Evolutionary conservation across 1,140 invertebrate species (phyloP).

Genomic region (Neotoxoptera formosana): DNA sequence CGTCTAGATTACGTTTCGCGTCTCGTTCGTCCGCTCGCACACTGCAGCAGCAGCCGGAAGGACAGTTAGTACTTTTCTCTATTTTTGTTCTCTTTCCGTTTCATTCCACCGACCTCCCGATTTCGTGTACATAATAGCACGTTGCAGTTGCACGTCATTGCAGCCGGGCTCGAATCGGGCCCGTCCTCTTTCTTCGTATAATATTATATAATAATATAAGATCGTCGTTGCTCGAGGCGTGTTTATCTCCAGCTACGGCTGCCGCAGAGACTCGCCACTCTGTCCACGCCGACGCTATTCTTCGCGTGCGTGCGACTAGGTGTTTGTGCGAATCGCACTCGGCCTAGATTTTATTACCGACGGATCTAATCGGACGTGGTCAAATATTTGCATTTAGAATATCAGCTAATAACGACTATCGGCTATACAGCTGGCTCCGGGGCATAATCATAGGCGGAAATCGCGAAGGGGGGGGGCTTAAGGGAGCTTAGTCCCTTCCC

Average conservation of each 20-base stretch:
- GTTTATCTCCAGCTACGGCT: neutral
- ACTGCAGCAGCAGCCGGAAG: neutral
- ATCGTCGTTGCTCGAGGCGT: neutral
- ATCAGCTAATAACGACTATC: neutral
- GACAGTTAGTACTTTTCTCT: neutral
- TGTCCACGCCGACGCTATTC: too few species aligned
- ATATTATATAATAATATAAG: too few species aligned
- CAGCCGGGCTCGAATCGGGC: neutral
- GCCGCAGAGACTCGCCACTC: neutral
- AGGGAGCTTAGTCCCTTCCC: too few species aligned
- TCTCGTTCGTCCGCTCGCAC: neutral
- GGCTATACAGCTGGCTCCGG: neutral
- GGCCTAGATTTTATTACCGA: neutral
- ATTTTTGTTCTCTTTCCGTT: neutral
- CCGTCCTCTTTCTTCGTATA: neutral
- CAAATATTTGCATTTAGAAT: constrained; percentile 27
- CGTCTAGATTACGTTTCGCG: constrained; percentile 40
- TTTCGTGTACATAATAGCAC: neutral
- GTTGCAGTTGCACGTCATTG: neutral
- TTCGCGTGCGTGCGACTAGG: neutral
- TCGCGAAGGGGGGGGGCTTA: too few species aligned
- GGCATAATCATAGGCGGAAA: neutral
- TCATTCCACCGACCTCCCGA: neutral
- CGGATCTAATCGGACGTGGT: neutral
- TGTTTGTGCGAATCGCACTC: neutral